A percentile compares a stretch with the other conserved stretches of the same genome.
Conservation (phyloP, 1,140 invertebrate species). For the Thrips palmi region DNA sequence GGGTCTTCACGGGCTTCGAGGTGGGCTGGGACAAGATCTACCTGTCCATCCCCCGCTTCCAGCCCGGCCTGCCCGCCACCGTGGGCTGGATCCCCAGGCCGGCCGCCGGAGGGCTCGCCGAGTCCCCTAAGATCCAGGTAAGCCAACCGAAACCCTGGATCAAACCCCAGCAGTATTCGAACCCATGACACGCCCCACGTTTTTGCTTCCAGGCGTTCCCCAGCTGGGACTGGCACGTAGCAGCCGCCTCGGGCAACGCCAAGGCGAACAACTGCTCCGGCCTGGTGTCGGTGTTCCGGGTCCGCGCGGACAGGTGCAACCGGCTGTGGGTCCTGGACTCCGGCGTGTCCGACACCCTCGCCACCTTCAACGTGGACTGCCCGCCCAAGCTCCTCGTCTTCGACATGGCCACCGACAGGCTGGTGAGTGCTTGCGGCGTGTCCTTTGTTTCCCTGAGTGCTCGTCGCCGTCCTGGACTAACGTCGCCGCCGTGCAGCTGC, state of each 20-base stretch:
- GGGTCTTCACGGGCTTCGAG: constrained; percentile 51
- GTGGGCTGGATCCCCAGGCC: constrained; percentile 42
- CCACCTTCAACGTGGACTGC: constrained; percentile 52
- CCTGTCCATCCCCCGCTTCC: constrained; percentile 45
- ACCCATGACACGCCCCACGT: not conserved
- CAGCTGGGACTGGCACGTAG: constrained; percentile 56
- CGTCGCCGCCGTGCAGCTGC: too few species aligned
- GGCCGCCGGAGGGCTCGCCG: constrained; percentile 28
- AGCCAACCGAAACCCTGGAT: not conserved
- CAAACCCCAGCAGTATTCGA: not conserved
- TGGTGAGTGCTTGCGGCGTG: constrained; percentile 35
- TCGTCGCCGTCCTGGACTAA: too few species aligned
- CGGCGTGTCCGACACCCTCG: constrained; percentile 51
- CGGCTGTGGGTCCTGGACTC: constrained; percentile 54
- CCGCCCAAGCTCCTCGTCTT: constrained; percentile 63
- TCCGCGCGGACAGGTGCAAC: constrained; percentile 50
- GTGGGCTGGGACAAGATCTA: constrained; percentile 48
- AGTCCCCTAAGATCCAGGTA: too few species aligned
- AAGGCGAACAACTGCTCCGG: constrained; percentile 57
- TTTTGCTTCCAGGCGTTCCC: constrained; percentile 41
- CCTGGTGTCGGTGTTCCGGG: constrained; percentile 56
- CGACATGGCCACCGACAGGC: constrained; percentile 46
- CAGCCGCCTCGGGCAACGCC: too few species aligned
- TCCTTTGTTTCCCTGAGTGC: too few species aligned
- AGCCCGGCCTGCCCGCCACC: constrained; percentile 51